These are phyloP conservation scores for Pegoplata infirma DNA, from an alignment of 2,888 invertebrate species.

Conservation along the genomic window DNA sequence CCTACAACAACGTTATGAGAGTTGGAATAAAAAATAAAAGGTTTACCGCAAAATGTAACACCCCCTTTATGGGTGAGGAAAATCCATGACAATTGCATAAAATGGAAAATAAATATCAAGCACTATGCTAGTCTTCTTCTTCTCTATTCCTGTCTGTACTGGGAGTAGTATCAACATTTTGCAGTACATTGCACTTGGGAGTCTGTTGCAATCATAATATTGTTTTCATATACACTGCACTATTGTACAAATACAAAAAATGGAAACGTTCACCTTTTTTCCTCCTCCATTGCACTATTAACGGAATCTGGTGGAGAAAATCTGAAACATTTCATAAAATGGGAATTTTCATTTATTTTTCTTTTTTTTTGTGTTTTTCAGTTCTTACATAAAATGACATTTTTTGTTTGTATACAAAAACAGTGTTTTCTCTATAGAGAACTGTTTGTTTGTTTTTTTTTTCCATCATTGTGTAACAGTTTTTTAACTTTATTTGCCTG, in stretches of 20 bases:
- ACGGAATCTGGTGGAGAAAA: not conserved
- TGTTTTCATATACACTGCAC: not conserved
- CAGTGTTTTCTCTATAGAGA: constrained; percentile 7
- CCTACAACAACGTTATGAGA: no score
- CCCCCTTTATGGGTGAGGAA: not conserved
- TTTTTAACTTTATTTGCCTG: constrained; percentile 4
- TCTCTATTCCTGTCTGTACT: not conserved
- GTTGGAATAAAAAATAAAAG: not conserved
- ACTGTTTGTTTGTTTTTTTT: no score
- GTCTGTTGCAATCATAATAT: constrained; percentile 16
- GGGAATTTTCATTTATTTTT: not conserved
- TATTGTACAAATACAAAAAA: constrained; percentile 12
- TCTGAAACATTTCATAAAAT: not conserved
- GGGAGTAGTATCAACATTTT: constrained; percentile 1
- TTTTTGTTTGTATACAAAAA: constrained; percentile 22
- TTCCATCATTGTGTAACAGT: not conserved
- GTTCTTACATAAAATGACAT: constrained; percentile 24
- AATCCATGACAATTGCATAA: not conserved
- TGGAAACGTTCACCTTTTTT: constrained; percentile 24
- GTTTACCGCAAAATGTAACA: not conserved
- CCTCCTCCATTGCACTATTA: not conserved
- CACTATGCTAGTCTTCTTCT: not conserved
- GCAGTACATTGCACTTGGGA: constrained; percentile 53
- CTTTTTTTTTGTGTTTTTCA: not conserved
- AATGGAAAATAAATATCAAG: not conserved